Percentiles rank a stretch among this genome's conserved stretches.
These are phyloP conservation scores for Pangasius macronema DNA, from an alignment of 2,797 vertebrate genomes.

Conservation along the genomic window DNA sequence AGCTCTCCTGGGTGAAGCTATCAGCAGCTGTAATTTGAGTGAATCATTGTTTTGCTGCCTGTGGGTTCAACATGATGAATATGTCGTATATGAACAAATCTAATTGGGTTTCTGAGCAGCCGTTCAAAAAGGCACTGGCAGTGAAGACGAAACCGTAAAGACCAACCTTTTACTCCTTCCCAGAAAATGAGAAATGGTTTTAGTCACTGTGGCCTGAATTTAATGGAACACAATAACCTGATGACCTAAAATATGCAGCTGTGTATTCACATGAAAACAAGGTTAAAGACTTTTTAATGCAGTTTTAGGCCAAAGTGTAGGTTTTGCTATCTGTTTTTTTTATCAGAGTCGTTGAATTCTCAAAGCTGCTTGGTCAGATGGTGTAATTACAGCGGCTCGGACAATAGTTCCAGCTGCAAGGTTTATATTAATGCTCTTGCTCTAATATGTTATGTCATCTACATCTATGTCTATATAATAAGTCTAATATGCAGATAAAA, in stretches of 20 bases:
- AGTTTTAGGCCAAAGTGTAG: background rate
- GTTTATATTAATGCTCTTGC: background rate
- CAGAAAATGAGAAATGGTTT: background rate
- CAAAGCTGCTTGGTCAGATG: background rate
- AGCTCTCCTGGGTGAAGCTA: conserved; percentile 54
- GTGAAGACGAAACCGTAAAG: conserved; percentile 22
- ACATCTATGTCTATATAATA: too few relatives aligned
- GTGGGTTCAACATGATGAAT: conserved; percentile 53
- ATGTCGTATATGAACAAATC: conserved; percentile 56
- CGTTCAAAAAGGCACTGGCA: conserved; percentile 52
- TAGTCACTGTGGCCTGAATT: background rate
- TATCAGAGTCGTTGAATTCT: background rate
- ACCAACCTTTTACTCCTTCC: background rate
- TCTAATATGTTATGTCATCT: too few relatives aligned
- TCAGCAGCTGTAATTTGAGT: conserved; percentile 59
- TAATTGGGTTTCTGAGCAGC: conserved; percentile 51
- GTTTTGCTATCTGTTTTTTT: background rate
- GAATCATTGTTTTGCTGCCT: conserved; percentile 56
- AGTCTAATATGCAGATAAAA: too few relatives aligned
- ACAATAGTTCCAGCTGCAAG: background rate
- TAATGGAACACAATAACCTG: background rate
- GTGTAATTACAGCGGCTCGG: too few relatives aligned
- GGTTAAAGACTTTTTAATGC: background rate
- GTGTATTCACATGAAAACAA: background rate
- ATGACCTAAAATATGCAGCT: background rate